Evolutionary conservation across 2,888 invertebrate genomes (phyloP).

Genomic region (Tachina lurida): DNA sequence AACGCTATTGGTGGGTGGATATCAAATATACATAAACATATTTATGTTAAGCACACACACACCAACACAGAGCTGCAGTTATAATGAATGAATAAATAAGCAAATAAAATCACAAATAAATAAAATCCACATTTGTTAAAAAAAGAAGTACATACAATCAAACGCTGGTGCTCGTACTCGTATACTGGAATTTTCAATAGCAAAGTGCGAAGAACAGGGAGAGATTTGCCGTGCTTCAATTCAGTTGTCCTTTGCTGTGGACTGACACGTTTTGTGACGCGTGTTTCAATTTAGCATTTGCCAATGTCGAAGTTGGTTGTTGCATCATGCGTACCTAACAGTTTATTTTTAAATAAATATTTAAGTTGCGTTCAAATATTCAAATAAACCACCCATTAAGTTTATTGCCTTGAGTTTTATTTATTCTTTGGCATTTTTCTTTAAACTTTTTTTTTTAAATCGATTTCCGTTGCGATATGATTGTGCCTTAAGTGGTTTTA

Average conservation of each 20-base stretch:
- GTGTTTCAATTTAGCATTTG: constrained; percentile 61
- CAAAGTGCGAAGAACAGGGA: constrained; percentile 15
- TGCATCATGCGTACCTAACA: neutral
- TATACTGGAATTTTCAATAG: constrained; percentile 45
- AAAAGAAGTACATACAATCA: constrained; percentile 8
- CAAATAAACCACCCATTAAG: constrained; percentile 65
- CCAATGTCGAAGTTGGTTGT: neutral
- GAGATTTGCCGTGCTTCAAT: constrained; percentile 43
- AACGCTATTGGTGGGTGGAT: constrained; percentile 69
- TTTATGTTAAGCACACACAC: constrained; percentile 12
- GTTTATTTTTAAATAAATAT: constrained; percentile 53
- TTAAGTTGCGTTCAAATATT: constrained; percentile 69
- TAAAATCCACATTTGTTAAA: constrained; percentile 40
- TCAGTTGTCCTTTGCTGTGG: constrained; percentile 45
- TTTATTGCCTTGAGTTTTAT: constrained; percentile 63
- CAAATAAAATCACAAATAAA: constrained; percentile 57
- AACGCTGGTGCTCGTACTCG: neutral
- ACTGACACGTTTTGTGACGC: constrained; percentile 62
- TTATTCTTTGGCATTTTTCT: neutral
- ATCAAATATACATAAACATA: constrained; percentile 15
- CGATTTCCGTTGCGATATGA: constrained; percentile 62
- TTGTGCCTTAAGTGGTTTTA: constrained; percentile 66
- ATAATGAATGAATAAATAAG: constrained; percentile 44
- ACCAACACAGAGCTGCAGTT: constrained; percentile 4
- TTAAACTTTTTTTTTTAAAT: constrained; percentile 33